Conservation (phyloP, 2,797 vertebrate genomes). For the Enoplosus armatus region DNA sequence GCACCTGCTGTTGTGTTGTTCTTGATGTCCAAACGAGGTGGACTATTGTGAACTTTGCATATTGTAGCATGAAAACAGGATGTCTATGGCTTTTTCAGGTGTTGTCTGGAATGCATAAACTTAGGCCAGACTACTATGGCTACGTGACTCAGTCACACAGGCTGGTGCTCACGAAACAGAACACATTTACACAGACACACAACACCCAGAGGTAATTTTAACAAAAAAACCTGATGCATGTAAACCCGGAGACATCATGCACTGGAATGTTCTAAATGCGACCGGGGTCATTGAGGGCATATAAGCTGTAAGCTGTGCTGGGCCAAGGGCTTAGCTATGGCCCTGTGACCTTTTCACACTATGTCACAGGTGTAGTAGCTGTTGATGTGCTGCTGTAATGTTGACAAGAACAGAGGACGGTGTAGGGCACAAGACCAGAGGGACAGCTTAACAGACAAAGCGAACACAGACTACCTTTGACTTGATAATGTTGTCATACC, state of each 20-base stretch:
- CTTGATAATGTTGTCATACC: neutral
- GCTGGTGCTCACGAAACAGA: slow-evolving; percentile 25
- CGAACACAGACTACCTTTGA: neutral
- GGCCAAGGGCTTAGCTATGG: slow-evolving; percentile 39
- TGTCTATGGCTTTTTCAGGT: slow-evolving; percentile 13
- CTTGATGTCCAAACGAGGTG: neutral
- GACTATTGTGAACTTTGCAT: slow-evolving; percentile 24
- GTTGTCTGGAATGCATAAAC: slow-evolving; percentile 18
- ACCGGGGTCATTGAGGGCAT: slow-evolving; percentile 22
- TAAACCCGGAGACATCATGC: slow-evolving; percentile 39
- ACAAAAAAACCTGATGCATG: slow-evolving; percentile 22
- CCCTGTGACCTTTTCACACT: slow-evolving; percentile 55
- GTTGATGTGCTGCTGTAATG: slow-evolving; percentile 38
- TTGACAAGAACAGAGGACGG: slow-evolving; percentile 47
- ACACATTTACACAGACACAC: slow-evolving; percentile 33
- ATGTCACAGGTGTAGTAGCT: slow-evolving; percentile 55
- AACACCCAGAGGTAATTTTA: slow-evolving; percentile 42
- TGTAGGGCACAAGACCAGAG: slow-evolving; percentile 24
- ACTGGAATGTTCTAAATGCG: slow-evolving; percentile 57
- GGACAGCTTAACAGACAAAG: neutral
- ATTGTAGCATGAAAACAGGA: slow-evolving; percentile 26
- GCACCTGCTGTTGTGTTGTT: slow-evolving; percentile 25
- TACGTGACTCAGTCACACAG: slow-evolving; percentile 16
- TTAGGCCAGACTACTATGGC: no score
- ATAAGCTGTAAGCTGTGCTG: slow-evolving; percentile 43